These are phyloP conservation scores for Crioceris asparagi DNA, from an alignment of 2,888 invertebrate genomes.

Conservation along the genomic window DNA sequence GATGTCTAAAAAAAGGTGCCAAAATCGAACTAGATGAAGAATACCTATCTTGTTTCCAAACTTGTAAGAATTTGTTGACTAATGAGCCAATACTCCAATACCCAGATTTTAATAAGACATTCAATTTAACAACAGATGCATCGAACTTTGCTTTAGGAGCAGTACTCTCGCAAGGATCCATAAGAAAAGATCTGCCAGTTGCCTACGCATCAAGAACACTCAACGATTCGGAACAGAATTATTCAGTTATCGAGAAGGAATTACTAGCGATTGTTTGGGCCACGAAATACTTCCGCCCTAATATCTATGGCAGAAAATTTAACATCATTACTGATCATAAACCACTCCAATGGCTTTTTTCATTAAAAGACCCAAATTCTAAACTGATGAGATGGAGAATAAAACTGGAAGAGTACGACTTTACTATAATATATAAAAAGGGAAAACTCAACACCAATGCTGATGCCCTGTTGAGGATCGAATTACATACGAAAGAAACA, in stretches of 20 bases:
- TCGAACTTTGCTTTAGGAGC: conserved; percentile 18
- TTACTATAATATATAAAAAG: conserved; percentile 9
- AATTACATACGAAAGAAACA: conserved; percentile 4
- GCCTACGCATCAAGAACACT: conserved; percentile 9
- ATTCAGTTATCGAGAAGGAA: conserved; percentile 19
- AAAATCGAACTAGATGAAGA: conserved; percentile 11
- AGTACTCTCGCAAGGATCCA: conserved; percentile 17
- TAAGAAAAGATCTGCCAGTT: conserved; percentile 16
- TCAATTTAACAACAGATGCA: conserved; percentile 21
- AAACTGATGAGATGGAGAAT: conserved; percentile 9
- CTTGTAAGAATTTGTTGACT: conserved; percentile 14
- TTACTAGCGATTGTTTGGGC: conserved; percentile 15
- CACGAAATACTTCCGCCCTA: too few species aligned
- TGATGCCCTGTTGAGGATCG: conserved; percentile 10
- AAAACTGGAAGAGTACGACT: conserved; percentile 11
- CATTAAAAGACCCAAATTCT: too few species aligned
- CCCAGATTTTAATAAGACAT: conserved; percentile 20
- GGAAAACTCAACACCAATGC: conserved; percentile 10
- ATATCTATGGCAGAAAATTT: too few species aligned
- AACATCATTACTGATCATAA: conserved; percentile 11
- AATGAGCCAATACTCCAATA: conserved; percentile 18
- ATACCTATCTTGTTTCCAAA: conserved; percentile 12
- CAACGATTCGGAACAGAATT: conserved; percentile 6
- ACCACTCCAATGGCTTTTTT: conserved; percentile 9
- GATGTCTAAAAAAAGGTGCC: conserved; percentile 14